A percentile compares a stretch with the other conserved stretches of the same genome.
Evolutionary conservation across 2,113 vertebrate species (phyloP).

Genomic region (Pelodiscus sinensis): DNA sequence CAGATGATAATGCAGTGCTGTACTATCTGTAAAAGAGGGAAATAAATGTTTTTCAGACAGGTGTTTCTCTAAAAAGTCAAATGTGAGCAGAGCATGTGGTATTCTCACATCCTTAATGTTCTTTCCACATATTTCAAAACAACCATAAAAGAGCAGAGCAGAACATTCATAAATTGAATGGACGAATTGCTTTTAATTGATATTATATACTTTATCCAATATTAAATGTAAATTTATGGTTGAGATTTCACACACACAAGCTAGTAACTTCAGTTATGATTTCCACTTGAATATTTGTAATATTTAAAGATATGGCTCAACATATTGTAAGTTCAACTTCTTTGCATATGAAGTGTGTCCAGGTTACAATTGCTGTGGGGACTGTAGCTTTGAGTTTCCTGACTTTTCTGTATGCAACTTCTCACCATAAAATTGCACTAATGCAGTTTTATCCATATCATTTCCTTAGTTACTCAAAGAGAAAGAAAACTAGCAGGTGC

Average conservation of each 20-base stretch:
- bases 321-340: not conserved
- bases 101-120: not conserved
- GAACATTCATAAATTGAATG: constrained; percentile 25
- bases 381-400: not conserved
- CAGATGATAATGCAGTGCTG: not conserved
- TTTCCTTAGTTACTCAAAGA: not conserved
- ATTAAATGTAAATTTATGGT: not conserved
- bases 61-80: not conserved
- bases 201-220: not conserved
- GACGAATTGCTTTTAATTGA: not conserved
- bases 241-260: not conserved
- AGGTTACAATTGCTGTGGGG: not conserved
- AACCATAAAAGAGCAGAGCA: not conserved
- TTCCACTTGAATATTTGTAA: not conserved
- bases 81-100: not conserved
- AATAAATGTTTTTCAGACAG: not conserved
- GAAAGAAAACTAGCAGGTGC: not conserved
- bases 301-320: not conserved
- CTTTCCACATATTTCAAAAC: not conserved
- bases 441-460: not conserved
- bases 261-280: constrained; percentile 28
- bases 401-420: not conserved
- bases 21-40: not conserved
- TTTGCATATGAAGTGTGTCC: not conserved
- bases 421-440: not conserved